A percentile compares a stretch with the other conserved stretches of the same genome.
phyloP scores from a whole-genome alignment of 2,797 vertebrate species.

The Galago senegalensis region DNA sequence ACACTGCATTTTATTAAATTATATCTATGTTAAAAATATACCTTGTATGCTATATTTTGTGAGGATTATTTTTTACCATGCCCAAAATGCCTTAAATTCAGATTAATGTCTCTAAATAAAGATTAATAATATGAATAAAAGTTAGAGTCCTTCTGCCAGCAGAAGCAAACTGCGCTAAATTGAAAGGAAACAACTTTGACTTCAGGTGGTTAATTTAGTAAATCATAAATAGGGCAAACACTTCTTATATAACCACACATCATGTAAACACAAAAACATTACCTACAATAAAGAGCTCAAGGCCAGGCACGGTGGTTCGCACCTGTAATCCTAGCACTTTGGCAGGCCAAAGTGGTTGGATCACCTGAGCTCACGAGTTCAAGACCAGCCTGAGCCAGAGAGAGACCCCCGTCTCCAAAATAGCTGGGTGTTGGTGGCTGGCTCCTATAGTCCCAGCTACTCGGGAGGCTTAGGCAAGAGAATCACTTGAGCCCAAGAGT shows the following conservation, averaged over 20 bases:
- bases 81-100: constrained; percentile 5
- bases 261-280: constrained; percentile 36
- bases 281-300: constrained; percentile 41
- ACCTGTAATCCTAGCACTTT: too few relatives aligned
- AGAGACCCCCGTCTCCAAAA: too few relatives aligned
- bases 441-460: too few relatives aligned
- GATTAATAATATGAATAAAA: constrained; percentile 45
- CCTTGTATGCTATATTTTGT: not conserved
- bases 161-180: constrained; percentile 26
- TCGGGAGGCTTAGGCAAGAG: too few relatives aligned
- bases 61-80: constrained; percentile 19
- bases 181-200: not conserved
- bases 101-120: not conserved
- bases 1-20: not conserved
- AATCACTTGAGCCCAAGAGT: too few relatives aligned
- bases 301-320: too few relatives aligned
- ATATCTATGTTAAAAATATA: constrained; percentile 52
- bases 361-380: too few relatives aligned
- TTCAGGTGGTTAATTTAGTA: constrained; percentile 64
- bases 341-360: too few relatives aligned
- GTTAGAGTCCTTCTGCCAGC: not conserved
- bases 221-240: constrained; percentile 36
- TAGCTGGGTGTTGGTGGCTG: too few relatives aligned
- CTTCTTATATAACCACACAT: not conserved
- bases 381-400: too few relatives aligned